Conservation (phyloP, 2,888 invertebrate genomes). For the Tipula helvola region DNA sequence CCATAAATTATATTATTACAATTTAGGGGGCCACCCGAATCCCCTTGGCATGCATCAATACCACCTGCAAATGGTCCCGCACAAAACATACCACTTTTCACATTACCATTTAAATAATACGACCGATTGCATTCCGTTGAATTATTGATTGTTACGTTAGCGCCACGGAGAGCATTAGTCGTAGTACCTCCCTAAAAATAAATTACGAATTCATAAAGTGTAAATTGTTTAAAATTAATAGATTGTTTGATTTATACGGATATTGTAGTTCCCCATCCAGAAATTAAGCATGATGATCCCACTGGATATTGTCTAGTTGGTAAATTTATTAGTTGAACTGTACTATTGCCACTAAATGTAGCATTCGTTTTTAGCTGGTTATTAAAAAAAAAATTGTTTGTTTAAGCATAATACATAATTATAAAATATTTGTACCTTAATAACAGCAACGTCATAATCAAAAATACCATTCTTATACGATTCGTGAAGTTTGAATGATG, state of each 20-base stretch:
- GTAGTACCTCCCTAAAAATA: background rate
- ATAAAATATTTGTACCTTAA: too few relatives aligned
- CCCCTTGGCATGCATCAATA: conserved; percentile 12
- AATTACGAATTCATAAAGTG: too few relatives aligned
- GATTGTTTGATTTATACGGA: background rate
- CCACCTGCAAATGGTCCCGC: conserved; percentile 13
- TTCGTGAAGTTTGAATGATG: background rate
- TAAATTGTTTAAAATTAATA: too few relatives aligned
- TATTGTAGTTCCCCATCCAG: conserved; percentile 11
- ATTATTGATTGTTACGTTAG: background rate
- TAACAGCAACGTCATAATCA: background rate
- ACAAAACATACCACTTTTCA: conserved; percentile 12
- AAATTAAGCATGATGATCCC: background rate
- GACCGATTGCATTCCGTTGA: background rate
- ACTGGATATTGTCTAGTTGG: background rate
- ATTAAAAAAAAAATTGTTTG: too few relatives aligned
- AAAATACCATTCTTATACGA: background rate
- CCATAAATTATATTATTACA: background rate
- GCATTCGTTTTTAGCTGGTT: background rate
- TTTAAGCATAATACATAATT: too few relatives aligned
- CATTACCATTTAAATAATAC: background rate
- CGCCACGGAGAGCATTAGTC: background rate
- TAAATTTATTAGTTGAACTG: background rate
- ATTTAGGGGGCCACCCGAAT: conserved; percentile 9
- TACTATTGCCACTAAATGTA: background rate